phyloP scores from a whole-genome alignment of 2,797 vertebrate genomes.

The Parauchenoglanis ngamensis region DNA sequence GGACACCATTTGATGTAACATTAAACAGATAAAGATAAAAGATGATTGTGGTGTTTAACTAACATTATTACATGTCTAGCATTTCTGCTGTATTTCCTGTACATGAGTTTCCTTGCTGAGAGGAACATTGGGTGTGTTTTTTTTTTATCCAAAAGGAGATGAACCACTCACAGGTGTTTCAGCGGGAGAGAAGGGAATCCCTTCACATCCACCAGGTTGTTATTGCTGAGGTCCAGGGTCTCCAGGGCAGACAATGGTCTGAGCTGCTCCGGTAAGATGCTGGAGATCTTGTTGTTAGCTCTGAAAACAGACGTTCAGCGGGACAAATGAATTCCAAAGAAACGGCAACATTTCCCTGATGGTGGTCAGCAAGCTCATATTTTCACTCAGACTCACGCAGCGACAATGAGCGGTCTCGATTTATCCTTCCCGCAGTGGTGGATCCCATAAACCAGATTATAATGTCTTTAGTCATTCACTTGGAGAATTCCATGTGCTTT shows the following conservation, averaged over 20 bases:
- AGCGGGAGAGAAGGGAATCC: conserved; percentile 84
- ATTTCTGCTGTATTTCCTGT: not conserved
- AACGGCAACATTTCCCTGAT: not conserved
- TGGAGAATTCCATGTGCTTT: conserved; percentile 44
- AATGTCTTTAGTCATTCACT: not conserved
- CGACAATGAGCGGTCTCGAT: conserved; percentile 52
- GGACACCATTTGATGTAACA: not conserved
- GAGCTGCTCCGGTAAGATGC: conserved; percentile 80
- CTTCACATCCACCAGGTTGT: conserved; percentile 85
- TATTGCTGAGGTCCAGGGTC: conserved; percentile 92
- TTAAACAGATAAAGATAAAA: not conserved
- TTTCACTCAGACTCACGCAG: conserved; percentile 56
- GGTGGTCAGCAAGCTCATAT: conserved; percentile 15
- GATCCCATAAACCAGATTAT: not conserved
- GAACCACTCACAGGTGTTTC: conserved; percentile 87
- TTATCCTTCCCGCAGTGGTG: not conserved
- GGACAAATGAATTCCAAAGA: conserved; percentile 63
- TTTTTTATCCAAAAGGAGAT: not conserved
- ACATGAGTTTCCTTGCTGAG: not conserved
- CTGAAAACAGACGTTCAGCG: conserved; percentile 78
- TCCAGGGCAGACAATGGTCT: conserved; percentile 81
- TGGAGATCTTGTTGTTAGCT: conserved; percentile 87
- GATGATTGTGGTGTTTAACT: not conserved
- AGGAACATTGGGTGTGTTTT: not conserved
- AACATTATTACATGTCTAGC: not conserved